A percentile compares a stretch with the other conserved stretches of the same genome.
Conservation (phyloP, 1,140 invertebrate genomes). For the Penaeus chinensis region DNA sequence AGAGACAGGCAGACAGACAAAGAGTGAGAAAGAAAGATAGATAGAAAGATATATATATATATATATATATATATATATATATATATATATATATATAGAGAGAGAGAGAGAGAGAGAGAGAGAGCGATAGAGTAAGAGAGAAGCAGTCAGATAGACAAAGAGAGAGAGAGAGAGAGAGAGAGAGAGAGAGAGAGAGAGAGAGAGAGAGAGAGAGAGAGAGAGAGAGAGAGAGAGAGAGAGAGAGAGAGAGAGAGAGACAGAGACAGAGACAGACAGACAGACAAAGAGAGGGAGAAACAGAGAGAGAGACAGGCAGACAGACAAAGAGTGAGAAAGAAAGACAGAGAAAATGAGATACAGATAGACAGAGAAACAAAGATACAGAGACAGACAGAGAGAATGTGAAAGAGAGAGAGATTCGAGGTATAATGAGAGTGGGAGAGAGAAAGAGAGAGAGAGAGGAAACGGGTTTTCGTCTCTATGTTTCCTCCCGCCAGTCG, state of each 20-base stretch:
- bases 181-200: constrained; percentile 35
- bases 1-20: background rate
- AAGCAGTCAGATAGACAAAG: constrained; percentile 4
- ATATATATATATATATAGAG: constrained; percentile 33
- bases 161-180: constrained; percentile 37
- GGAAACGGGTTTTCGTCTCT: background rate
- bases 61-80: constrained; percentile 18
- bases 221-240: background rate
- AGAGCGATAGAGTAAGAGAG: constrained; percentile 19
- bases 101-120: constrained; percentile 10
- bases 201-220: constrained; percentile 1
- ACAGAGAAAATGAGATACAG: background rate
- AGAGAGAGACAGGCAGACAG: background rate
- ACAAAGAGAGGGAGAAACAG: background rate
- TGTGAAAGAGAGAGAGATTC: background rate
- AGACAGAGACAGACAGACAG: background rate
- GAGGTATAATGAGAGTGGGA: background rate
- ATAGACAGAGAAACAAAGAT: background rate
- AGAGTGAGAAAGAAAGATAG: background rate
- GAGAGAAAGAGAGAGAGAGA: constrained; percentile 1
- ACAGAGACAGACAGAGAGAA: constrained; percentile 7
- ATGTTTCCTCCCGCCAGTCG: too few species aligned
- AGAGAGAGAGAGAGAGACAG: background rate
- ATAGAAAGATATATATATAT: background rate
- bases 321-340: background rate